These are phyloP conservation scores for Malaclemys terrapin DNA, from an alignment of 2,113 vertebrate species.

Conservation along the genomic window DNA sequence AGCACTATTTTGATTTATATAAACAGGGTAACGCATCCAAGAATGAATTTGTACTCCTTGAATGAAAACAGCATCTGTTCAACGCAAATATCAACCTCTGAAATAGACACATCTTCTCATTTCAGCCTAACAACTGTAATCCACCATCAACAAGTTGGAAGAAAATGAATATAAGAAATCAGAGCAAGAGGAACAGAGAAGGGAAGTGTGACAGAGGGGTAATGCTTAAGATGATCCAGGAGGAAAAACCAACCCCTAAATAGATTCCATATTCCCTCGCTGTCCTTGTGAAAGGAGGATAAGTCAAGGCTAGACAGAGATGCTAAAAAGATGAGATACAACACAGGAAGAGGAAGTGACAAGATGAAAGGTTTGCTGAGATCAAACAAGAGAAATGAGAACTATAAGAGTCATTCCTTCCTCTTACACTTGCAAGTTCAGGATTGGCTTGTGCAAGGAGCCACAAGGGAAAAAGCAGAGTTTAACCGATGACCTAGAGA, in stretches of 20 bases:
- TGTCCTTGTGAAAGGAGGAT: slow-evolving; percentile 49
- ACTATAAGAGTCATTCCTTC: slow-evolving; percentile 71
- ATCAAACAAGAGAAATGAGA: slow-evolving; percentile 67
- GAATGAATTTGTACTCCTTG: background rate
- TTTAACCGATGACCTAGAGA: background rate
- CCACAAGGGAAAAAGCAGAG: slow-evolving; percentile 52
- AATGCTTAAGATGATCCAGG: slow-evolving; percentile 44
- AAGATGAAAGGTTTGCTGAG: slow-evolving; percentile 64
- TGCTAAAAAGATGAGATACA: slow-evolving; percentile 45
- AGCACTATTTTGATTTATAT: background rate
- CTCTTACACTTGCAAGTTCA: slow-evolving; percentile 42
- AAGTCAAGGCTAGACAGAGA: slow-evolving; percentile 28
- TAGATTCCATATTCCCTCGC: slow-evolving; percentile 36
- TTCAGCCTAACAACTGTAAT: slow-evolving; percentile 14
- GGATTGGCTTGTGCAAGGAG: slow-evolving; percentile 47
- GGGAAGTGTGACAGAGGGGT: slow-evolving; percentile 19
- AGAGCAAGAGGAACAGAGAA: slow-evolving; percentile 38
- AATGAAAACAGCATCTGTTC: background rate
- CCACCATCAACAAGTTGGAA: slow-evolving; percentile 21
- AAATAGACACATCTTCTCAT: slow-evolving; percentile 1
- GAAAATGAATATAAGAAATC: slow-evolving; percentile 24
- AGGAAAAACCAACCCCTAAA: slow-evolving; percentile 51
- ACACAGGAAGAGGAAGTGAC: slow-evolving; percentile 15
- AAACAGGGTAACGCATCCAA: accelerated
- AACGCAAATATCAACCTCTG: background rate